Evolutionary conservation across 2,797 vertebrate species (phyloP), one percentile per base, ranked within the genome.

Genomic region (Lithobates pipiens): DNA sequence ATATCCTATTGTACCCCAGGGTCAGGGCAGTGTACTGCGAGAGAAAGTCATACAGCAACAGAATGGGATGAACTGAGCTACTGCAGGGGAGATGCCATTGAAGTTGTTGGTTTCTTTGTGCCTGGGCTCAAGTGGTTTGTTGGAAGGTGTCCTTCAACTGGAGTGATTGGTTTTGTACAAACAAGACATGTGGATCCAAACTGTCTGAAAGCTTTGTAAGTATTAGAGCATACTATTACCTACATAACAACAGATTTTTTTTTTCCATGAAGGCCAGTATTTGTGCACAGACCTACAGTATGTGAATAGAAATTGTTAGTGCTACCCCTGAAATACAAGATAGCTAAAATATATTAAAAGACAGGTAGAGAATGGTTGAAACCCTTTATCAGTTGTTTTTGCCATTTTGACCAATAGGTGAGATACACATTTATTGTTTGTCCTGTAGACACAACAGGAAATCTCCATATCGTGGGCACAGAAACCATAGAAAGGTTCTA

Each of bases 21-120:
- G 84, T 96, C 92, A 72, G 98, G 98, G 32, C 94, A 89, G 11
- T 99, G 96, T 88, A 92, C 93, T 5, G 95, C 96, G 18, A 88
- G 90, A 74, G 91, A 93, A 54, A 95, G 97, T 89, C 92, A 97
- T 85, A 91, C 91, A 89, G 95, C 95, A 32, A 83, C 85, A 80
- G 93, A 89, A 9, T 91, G 90, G 71, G 96, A 98, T 63, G 98
- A 99, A 86, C 93, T 99, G 90, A 95, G 92, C 88, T 94, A 99
- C 88, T 91, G 84, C 88, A 94, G 91, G 89, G 97, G 97, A 18
- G 98, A 99, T 54, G 77, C 86, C 77, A 95, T 99, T 77, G 95
- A 97, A 86, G 93, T 97, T 81, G 89, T 96, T 0, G 98, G 98
- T 34, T 94, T 98, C 74, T 88, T 98, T 84, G 84, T 99, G 21